These are phyloP conservation scores for Pachyrhynchus sulphureomaculatus DNA, from an alignment of 1,140 invertebrate species.

Conservation along the genomic window DNA sequence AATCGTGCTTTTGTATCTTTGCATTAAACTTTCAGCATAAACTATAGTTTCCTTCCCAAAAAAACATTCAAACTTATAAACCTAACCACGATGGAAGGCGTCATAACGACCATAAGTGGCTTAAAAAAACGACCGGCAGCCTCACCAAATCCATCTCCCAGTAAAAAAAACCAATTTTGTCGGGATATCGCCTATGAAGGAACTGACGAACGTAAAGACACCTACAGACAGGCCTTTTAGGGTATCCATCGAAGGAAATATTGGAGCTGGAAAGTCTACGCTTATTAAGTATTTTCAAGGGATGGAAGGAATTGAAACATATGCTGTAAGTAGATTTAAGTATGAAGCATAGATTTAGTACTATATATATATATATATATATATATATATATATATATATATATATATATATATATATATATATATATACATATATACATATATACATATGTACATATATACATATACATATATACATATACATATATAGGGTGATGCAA, in stretches of 20 bases:
- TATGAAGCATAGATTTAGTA: neutral
- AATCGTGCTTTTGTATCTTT: no score
- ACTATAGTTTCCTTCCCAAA: neutral
- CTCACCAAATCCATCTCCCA: conserved; percentile 22
- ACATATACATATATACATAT: no score
- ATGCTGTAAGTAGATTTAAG: conserved; percentile 40
- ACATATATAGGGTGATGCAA: no score
- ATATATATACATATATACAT: no score
- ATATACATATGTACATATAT: no score
- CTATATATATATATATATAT: no score
- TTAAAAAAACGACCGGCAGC: conserved; percentile 27
- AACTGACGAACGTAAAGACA: conserved; percentile 41
- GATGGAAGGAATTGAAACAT: conserved; percentile 46
- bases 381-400: no score
- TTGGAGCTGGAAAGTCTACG: conserved; percentile 91
- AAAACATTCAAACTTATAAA: neutral
- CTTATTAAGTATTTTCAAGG: conserved; percentile 81
- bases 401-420: no score
- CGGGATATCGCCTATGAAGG: conserved; percentile 39
- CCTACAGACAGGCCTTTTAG: conserved; percentile 46
- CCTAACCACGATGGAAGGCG: conserved; percentile 34
- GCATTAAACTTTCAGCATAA: conserved; percentile 1
- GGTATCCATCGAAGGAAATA: conserved; percentile 91
- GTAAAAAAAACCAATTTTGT: conserved; percentile 60
- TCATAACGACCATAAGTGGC: conserved; percentile 36